Conservation (phyloP, 2,113 vertebrate genomes). For the Oryzias celebensis region DNA sequence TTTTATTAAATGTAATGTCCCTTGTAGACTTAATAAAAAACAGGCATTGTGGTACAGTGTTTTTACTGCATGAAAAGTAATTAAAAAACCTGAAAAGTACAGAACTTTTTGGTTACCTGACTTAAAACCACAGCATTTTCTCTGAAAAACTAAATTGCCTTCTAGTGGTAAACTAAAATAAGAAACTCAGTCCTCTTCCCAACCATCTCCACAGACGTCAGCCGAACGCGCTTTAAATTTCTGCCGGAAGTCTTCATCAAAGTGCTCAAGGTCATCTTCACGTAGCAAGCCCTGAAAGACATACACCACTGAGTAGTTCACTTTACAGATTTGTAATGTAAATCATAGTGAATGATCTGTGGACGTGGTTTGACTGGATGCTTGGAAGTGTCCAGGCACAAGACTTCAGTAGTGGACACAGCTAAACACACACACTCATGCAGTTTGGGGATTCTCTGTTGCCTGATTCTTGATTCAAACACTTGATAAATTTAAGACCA, state of each 20-base stretch:
- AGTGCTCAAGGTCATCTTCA: conserved; percentile 84
- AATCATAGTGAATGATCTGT: neutral
- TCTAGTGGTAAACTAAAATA: conserved; percentile 29
- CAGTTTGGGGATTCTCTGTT: too few species aligned
- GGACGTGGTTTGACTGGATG: neutral
- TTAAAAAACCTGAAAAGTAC: neutral
- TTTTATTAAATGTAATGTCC: too few species aligned
- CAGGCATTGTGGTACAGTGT: neutral
- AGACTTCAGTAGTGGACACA: too few species aligned
- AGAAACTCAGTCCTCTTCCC: conserved; percentile 46
- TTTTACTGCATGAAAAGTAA: neutral
- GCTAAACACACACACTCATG: too few species aligned
- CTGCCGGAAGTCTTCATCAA: conserved; percentile 86
- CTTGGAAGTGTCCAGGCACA: neutral
- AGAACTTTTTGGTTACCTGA: neutral
- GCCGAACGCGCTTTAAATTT: conserved; percentile 74
- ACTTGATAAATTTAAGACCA: too few species aligned
- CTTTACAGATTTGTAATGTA: neutral
- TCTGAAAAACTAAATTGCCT: conserved; percentile 15
- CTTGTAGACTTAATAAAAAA: conserved; percentile 26
- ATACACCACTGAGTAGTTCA: too few species aligned
- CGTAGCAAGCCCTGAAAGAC: conserved; percentile 84
- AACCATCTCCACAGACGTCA: conserved; percentile 67
- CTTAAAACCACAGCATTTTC: neutral
- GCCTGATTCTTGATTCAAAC: too few species aligned